Evolutionary conservation across 2,797 vertebrate species (phyloP).

Genomic region (Anguilla pacifica): DNA sequence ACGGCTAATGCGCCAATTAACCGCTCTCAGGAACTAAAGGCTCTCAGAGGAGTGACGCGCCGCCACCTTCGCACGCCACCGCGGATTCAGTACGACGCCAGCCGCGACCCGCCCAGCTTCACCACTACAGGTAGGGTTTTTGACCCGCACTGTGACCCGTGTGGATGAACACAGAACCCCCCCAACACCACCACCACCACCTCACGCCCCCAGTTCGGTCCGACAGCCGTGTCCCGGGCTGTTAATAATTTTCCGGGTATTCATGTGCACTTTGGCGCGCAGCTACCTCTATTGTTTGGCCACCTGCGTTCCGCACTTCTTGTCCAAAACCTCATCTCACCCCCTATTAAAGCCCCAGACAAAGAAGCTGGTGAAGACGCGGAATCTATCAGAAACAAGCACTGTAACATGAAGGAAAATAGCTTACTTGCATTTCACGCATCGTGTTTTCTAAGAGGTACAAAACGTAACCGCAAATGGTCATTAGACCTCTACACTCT

Average conservation of each 20-base stretch:
- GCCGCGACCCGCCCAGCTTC: neutral
- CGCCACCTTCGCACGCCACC: neutral
- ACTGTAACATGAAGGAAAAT: neutral
- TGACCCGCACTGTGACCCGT: neutral
- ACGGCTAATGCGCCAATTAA: conserved; percentile 58
- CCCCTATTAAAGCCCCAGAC: neutral
- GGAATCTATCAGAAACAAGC: neutral
- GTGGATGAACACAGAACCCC: neutral
- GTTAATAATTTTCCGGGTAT: neutral
- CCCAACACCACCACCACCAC: neutral
- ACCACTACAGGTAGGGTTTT: neutral
- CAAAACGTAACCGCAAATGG: neutral
- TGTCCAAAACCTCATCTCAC: neutral
- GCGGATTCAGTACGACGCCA: neutral
- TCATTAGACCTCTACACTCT: neutral
- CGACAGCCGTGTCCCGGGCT: neutral
- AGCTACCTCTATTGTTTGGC: neutral
- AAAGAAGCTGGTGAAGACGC: neutral
- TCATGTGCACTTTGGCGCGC: neutral
- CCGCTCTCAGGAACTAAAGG: conserved; percentile 38
- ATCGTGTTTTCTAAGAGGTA: neutral
- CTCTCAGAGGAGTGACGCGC: neutral
- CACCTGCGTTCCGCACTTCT: neutral
- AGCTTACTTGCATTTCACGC: neutral
- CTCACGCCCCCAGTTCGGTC: too few relatives aligned